Evolutionary conservation across 2,888 invertebrate species (phyloP).

Genomic region (Orthosia gracilis): DNA sequence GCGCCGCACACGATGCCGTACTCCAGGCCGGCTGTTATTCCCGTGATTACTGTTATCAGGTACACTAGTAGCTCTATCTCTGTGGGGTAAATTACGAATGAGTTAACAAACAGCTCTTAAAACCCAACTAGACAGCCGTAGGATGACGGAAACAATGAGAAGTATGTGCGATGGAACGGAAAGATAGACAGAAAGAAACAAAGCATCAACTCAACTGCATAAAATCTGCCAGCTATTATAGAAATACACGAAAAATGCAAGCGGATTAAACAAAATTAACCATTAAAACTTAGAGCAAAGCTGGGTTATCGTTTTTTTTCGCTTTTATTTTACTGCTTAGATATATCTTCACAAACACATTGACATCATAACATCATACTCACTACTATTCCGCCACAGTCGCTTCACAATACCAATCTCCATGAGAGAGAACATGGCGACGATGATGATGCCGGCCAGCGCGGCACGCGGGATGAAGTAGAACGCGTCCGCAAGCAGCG

Average conservation of each 20-base stretch:
- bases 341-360: no score
- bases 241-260: no score
- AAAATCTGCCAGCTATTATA: no score
- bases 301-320: no score
- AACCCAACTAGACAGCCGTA: no score
- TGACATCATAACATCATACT: constrained; percentile 68
- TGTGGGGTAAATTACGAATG: constrained; percentile 48
- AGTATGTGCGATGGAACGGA: no score
- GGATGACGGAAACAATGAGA: no score
- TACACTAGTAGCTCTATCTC: constrained; percentile 84
- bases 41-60: constrained; percentile 93
- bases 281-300: no score
- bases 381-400: constrained; percentile 96
- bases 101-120: neutral
- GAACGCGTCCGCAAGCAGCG: constrained; percentile 95
- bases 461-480: constrained; percentile 96
- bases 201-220: no score
- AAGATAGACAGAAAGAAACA: no score
- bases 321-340: no score
- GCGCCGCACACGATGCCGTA: constrained; percentile 96
- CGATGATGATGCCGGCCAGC: constrained; percentile 96
- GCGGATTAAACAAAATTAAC: no score
- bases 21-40: constrained; percentile 94
- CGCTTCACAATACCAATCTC: constrained; percentile 93
- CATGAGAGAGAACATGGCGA: constrained; percentile 96